These are phyloP conservation scores for Paraplagusia blochii DNA, from an alignment of 2,113 vertebrate genomes.

Conservation along the genomic window DNA sequence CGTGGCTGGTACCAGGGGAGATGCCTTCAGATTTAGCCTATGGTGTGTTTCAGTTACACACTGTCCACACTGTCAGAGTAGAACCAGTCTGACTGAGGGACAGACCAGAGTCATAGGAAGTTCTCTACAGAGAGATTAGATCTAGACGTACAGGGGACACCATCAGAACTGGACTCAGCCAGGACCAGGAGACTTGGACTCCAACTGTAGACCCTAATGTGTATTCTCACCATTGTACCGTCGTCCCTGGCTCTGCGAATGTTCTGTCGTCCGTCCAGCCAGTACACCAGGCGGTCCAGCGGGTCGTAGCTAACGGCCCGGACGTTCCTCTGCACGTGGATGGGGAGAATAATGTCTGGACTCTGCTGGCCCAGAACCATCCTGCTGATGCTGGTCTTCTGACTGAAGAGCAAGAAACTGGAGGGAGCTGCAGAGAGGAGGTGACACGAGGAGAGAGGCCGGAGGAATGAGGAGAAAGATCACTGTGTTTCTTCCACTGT, in stretches of 20 bases:
- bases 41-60: too few species aligned
- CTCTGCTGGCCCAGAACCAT: constrained; percentile 93
- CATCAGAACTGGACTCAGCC: too few species aligned
- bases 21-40: too few species aligned
- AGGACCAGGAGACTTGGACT: too few species aligned
- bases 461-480: not conserved
- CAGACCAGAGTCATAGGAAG: too few species aligned
- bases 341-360: constrained; percentile 90
- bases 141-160: too few species aligned
- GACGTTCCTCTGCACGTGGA: constrained; percentile 86
- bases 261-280: constrained; percentile 93
- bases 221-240: constrained; percentile 82
- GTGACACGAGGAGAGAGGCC: not conserved
- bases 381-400: constrained; percentile 90
- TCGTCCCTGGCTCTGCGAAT: constrained; percentile 87
- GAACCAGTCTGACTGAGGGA: too few species aligned
- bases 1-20: too few species aligned
- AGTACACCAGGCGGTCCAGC: constrained; percentile 86
- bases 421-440: constrained; percentile 78
- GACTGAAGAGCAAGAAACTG: constrained; percentile 91
- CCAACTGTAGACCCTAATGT: not conserved
- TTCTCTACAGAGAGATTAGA: too few species aligned
- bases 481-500: not conserved
- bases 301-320: constrained; percentile 90
- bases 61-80: too few species aligned